Conservation (phyloP, 2,113 vertebrate genomes). For the Martes martes region DNA sequence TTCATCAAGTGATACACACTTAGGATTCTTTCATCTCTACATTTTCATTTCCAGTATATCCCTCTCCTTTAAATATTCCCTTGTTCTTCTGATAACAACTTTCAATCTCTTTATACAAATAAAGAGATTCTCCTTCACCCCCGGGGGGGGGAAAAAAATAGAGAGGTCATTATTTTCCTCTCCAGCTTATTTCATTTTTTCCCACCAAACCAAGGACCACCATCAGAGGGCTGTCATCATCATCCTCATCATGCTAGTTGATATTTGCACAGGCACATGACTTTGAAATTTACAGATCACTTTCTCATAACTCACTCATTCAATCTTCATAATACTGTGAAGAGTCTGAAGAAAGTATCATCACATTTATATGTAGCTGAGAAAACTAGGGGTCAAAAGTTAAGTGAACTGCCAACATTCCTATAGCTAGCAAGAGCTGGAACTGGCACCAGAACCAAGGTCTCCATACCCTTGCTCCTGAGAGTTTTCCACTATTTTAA, state of each 20-base stretch:
- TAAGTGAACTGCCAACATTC: neutral
- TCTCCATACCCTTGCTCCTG: neutral
- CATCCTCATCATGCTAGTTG: neutral
- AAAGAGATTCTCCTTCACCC: neutral
- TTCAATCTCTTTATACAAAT: neutral
- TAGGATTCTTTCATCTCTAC: neutral
- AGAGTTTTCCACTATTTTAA: conserved; percentile 29
- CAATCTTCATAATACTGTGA: neutral
- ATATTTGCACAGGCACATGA: neutral
- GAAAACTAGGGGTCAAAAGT: neutral
- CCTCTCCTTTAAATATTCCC: neutral
- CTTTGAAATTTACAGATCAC: neutral
- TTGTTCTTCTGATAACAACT: neutral
- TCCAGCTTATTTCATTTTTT: neutral
- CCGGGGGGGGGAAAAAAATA: neutral
- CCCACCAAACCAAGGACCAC: neutral
- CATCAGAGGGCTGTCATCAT: neutral
- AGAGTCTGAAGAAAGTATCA: neutral
- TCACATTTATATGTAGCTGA: neutral
- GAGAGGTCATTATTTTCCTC: neutral
- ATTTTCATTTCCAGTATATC: neutral
- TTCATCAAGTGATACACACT: neutral
- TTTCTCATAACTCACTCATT: neutral
- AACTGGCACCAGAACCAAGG: neutral
- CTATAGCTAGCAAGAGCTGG: neutral